Base-by-base conservation (phyloP, 2,113 vertebrate species). In the Laticauda laticaudata region DNA sequence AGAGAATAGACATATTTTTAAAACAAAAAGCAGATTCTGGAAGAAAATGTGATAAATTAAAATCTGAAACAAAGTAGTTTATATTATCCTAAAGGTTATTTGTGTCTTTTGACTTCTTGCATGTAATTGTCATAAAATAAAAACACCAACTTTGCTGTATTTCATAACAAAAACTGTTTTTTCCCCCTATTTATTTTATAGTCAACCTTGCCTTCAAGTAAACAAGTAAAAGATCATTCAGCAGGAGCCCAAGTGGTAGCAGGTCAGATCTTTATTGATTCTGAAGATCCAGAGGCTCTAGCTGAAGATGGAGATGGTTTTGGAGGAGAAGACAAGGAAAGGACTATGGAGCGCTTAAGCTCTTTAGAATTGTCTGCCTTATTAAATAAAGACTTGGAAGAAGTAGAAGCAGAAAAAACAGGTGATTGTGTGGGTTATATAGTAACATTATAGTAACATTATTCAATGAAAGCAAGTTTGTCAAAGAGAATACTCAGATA, bases 141-240 rank as follows among this genome's bases (percentile, higher is more conserved):
- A 90, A 20, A 53, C 12, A 3, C 26, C 21, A 55, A 23, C 14
- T 87, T 90, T 39, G 20, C 20, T 87, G 10, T 7, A 20, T n/a
- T 64, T 56, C 4, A 34, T 88, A 9, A 10, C 23, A 8, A 24
- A 7, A 57, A 64, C 53, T 26, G 86, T 86, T 10, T 94, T 75
- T 87, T 75, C 34, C 2, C 61, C 53, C 5, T 61, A 94, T 51
- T 6, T 95, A 85, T 97, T 94, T 69, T 94, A 93, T 94, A 98
- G 97, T 94, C 96, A 93, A 48, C 96, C 90, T 96, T 97, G 92
- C 96, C 97, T 91, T 94, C 97, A n/a, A n/a, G n/a, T n/a, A n/a
- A n/a, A n/a, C n/a, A 98, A 1, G 98, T 98, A 29, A 98, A 99
- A 93, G 98, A 98, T 21, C 97, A 96, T 56, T 97, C 97, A 57